Base-by-base conservation (phyloP, 1,140 invertebrate genomes). In the Dufourea novaeangliae region DNA sequence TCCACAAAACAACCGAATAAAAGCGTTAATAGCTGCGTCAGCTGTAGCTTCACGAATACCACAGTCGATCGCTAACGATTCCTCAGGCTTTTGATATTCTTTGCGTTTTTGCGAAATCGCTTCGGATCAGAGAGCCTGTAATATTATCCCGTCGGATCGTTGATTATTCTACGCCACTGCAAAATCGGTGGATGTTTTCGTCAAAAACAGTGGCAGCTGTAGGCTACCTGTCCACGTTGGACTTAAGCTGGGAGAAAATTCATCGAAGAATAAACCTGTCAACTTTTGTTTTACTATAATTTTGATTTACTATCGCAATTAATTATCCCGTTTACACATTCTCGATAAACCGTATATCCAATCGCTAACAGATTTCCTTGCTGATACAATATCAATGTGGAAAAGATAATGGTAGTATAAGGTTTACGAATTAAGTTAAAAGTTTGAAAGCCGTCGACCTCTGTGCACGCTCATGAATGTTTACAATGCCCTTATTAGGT, bases 121-220 rank as follows among this genome's bases (percentile, higher is more conserved):
- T 50, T 32, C n/a, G 7, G 11, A 63, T 27, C n/a, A 12, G 20
- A 6, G n/a, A 50, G 8, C 50, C 57, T 2, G n/a, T n/a, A 50
- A 50, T 20, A 44, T 44, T 44, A 11, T n/a, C 20, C 7, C 5
- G 1, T 4, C n/a, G 8, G 22, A 1, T 0, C 22, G n/a, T 50
- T 22, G 20, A 8, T 8, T 2, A 10, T 11, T 29, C 25, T 68
- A 79, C 77, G 75, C 67, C 68, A 78, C 52, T 80, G 79, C 12
- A 25, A 32, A n/a, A 34, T 29, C 34, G 37, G 41, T 63, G 79
- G 79, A 83, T 73, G 69, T 63, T n/a, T 81, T 68, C 69, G 52
- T 78, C 69, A 78, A 61, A 68, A 80, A 79, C 79, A 83, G 81
- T 83, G 81, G 73, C 79, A 74, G 78, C 72, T 54, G 44, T 66